Evolutionary conservation across 2,888 invertebrate species (phyloP).

Genomic region (Hyles lineata): DNA sequence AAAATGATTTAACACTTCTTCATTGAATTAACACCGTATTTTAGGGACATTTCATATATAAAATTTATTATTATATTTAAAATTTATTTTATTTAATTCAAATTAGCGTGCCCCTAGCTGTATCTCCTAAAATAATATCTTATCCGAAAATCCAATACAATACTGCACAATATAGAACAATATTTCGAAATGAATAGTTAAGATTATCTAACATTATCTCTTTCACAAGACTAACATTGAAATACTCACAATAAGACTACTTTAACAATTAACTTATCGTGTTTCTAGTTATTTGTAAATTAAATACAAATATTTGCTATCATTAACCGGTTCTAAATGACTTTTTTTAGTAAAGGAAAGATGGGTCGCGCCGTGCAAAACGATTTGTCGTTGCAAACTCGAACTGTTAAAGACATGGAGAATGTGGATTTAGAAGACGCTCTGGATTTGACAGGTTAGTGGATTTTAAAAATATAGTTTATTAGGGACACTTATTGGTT

Average conservation of each 20-base stretch:
- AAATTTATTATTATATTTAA: not conserved
- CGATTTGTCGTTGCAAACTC: conserved; percentile 34
- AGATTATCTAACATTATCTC: not conserved
- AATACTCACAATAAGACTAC: not conserved
- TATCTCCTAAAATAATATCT: not conserved
- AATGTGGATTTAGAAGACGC: conserved; percentile 66
- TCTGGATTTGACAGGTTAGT: conserved; percentile 64
- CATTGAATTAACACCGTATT: too few relatives aligned
- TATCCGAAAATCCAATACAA: not conserved
- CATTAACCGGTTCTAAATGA: not conserved
- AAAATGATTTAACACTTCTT: too few relatives aligned
- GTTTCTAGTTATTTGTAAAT: conserved; percentile 3
- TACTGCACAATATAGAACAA: not conserved
- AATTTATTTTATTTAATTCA: too few relatives aligned
- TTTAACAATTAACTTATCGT: not conserved
- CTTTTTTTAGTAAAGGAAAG: conserved; percentile 16
- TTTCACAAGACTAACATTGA: not conserved
- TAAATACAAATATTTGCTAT: not conserved
- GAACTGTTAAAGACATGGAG: conserved; percentile 40
- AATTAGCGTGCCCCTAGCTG: not conserved
- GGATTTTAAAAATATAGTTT: not conserved
- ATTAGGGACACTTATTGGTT: not conserved
- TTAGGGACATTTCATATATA: not conserved
- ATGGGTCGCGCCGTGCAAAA: conserved; percentile 30
- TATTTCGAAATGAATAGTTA: not conserved